phyloP scores from a whole-genome alignment of 2,113 vertebrate genomes.

The Oreochromis tanganicae region DNA sequence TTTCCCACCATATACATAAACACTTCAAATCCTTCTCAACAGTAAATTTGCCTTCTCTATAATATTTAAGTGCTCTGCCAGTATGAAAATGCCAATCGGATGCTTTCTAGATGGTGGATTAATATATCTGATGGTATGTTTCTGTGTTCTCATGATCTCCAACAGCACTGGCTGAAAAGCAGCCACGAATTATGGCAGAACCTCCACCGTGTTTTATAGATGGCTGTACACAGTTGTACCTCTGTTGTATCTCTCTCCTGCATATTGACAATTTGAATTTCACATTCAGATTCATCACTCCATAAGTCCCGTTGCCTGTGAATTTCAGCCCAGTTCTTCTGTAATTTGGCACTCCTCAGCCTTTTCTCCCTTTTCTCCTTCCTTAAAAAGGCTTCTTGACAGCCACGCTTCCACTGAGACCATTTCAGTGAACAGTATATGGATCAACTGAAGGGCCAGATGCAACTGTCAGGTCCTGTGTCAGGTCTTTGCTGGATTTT shows the following conservation, averaged over 20 bases:
- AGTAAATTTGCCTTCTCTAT: not conserved
- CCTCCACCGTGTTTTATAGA: not conserved
- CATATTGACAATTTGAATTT: not conserved
- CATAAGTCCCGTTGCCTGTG: not conserved
- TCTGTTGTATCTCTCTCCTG: not conserved
- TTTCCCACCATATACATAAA: rapidly evolving
- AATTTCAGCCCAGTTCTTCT: not conserved
- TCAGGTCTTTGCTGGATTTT: not conserved
- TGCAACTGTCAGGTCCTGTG: not conserved
- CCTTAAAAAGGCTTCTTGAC: not conserved
- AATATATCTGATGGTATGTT: not conserved
- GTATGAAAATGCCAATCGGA: not conserved
- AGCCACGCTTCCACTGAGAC: not conserved
- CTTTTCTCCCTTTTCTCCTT: not conserved
- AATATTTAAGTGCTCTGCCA: not conserved
- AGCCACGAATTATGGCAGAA: not conserved
- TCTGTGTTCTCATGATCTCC: not conserved
- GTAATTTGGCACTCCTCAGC: not conserved
- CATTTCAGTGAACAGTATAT: not conserved
- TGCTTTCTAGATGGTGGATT: not conserved
- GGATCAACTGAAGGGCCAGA: not conserved
- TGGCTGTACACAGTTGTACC: not conserved
- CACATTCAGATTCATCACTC: not conserved
- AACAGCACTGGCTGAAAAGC: not conserved
- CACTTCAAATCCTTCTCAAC: not conserved